Evolutionary conservation across 1,140 invertebrate genomes (phyloP), one percentile per base, ranked within the genome.

Genomic region (Stegodyphus dumicola): DNA sequence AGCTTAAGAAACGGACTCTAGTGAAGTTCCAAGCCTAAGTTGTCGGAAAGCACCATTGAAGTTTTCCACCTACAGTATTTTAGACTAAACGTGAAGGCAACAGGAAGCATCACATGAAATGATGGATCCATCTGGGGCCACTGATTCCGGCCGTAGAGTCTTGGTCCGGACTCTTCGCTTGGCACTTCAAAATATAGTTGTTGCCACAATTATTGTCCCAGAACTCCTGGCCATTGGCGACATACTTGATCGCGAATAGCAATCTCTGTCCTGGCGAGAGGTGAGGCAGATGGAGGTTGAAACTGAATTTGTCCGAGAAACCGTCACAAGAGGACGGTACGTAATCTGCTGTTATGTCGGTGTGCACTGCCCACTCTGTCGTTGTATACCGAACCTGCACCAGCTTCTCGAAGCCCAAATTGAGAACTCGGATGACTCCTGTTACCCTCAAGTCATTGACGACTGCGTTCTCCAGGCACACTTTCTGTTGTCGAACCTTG

Each of bases 351-450:
- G 88, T 88, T 56, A 96, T 91, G 88, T 99, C 97, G 52, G 93
- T 93, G 90, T 93, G 96, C 52, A 94, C 95, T 80, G 92, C 92
- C 97, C 97, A 99, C 33, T 93, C 93, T 90, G 98, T 95, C 87
- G 95, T 92, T 0, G 95, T 95, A 90, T 97, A 98, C 67, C 97
- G 93, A 65, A 98, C 93, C 88, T 95, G 93, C 13, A 98, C 96
- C 48, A 93, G 94, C 91, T 99, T 99, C 89, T 98, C 94, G 90
- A 95, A 99, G 89, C 96, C 95, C 67, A 98, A 90, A 90, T 98
- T 99, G 65, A 95, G 91, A 9, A 98, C 97, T 49, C 96, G 92
- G 5, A 98, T 95, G 0, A 94, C 93, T 13, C 97, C 97, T 13
- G 93, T 93, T n/a, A 98, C 93, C 15, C 93, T 94, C 83, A 91